Evolutionary conservation across 2,113 vertebrate genomes (phyloP).

Genomic region (Xyliphius kryptos): DNA sequence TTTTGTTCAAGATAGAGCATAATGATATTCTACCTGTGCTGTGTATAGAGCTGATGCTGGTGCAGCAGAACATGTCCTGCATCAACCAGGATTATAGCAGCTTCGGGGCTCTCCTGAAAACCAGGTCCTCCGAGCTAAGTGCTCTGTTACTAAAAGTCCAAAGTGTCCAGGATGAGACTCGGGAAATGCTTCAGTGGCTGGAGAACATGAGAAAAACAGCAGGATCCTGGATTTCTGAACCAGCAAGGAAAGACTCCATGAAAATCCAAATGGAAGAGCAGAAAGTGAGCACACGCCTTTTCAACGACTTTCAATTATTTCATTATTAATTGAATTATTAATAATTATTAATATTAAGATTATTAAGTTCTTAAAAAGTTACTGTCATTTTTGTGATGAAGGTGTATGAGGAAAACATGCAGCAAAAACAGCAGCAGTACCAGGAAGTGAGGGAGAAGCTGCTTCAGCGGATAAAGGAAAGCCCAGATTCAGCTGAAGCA

Average conservation of each 20-base stretch:
- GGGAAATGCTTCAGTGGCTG: slow-evolving; percentile 78
- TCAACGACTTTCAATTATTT: no score
- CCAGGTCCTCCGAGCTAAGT: slow-evolving; percentile 69
- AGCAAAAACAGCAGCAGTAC: slow-evolving; percentile 79
- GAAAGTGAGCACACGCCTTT: slow-evolving; percentile 67
- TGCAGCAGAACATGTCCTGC: slow-evolving; percentile 81
- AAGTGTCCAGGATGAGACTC: slow-evolving; percentile 75
- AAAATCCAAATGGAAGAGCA: slow-evolving; percentile 86
- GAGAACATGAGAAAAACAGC: slow-evolving; percentile 78
- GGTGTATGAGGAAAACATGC: slow-evolving; percentile 83
- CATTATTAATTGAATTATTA: no score
- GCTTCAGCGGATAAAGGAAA: slow-evolving; percentile 72
- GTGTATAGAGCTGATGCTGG: slow-evolving; percentile 72
- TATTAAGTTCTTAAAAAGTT: no score
- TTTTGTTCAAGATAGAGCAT: no score
- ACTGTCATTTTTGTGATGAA: slow-evolving; percentile 51
- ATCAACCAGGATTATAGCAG: slow-evolving; percentile 74
- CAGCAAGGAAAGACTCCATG: slow-evolving; percentile 70
- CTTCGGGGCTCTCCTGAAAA: slow-evolving; percentile 76
- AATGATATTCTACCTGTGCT: no score
- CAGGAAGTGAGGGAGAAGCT: slow-evolving; percentile 84
- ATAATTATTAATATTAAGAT: no score
- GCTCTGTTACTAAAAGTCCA: slow-evolving; percentile 68
- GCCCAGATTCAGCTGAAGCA: slow-evolving; percentile 74
- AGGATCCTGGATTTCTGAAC: slow-evolving; percentile 68